Evolutionary conservation across 1,140 invertebrate genomes (phyloP).

Genomic region (Psilanteris sp.): DNA sequence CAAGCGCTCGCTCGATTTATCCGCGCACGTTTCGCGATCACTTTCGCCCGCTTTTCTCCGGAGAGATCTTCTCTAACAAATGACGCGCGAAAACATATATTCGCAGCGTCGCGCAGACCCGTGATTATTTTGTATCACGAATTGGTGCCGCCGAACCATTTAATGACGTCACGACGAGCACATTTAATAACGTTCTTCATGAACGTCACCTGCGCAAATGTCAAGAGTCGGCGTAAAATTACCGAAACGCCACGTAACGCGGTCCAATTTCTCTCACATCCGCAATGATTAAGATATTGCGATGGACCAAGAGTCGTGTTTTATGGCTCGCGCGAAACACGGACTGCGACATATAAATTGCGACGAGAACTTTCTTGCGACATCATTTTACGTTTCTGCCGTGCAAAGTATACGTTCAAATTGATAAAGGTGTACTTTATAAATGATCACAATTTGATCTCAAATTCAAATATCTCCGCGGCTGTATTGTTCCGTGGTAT

Average conservation of each 20-base stretch:
- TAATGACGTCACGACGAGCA: conserved; percentile 6
- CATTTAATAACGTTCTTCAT: conserved; percentile 3
- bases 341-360: too few species aligned
- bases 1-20: conserved; percentile 26
- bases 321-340: too few species aligned
- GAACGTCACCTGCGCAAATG: neutral
- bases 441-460: too few species aligned
- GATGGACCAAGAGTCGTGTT: neutral
- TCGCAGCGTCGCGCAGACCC: neutral
- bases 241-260: neutral
- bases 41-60: conserved; percentile 31
- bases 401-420: too few species aligned
- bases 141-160: neutral
- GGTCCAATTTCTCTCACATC: neutral
- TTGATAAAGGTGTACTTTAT: too few species aligned
- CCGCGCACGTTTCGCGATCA: conserved; percentile 36
- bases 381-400: too few species aligned
- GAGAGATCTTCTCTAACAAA: conserved; percentile 13
- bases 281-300: neutral
- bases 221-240: neutral
- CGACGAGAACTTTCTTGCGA: too few species aligned
- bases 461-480: too few species aligned
- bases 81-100: conserved; percentile 25
- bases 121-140: conserved; percentile 1
- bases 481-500: too few species aligned